phyloP scores from a whole-genome alignment of 2,888 invertebrate genomes.

The Diogma glabrata region DNA sequence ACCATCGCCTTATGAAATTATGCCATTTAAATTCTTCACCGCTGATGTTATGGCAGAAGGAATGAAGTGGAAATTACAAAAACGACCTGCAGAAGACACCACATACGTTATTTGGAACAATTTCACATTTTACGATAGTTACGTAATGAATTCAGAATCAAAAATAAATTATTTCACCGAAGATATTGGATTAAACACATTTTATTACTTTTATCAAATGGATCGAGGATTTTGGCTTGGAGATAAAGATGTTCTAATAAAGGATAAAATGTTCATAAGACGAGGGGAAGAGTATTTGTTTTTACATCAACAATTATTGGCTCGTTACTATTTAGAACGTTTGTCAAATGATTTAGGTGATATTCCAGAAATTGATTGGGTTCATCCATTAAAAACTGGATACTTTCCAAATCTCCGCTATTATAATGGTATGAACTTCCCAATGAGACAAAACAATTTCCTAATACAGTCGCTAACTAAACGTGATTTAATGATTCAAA shows the following conservation, averaged over 20 bases:
- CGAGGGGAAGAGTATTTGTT: conserved; percentile 55
- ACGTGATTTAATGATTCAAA: conserved; percentile 4
- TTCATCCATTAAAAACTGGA: conserved; percentile 43
- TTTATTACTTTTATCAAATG: conserved; percentile 49
- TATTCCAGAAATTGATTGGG: conserved; percentile 45
- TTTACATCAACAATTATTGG: conserved; percentile 53
- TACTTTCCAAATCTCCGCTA: conserved; percentile 51
- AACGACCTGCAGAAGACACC: conserved; percentile 38
- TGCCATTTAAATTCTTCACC: conserved; percentile 65
- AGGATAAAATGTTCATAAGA: conserved; percentile 40
- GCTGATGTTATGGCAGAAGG: conserved; percentile 57
- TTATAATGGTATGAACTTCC: conserved; percentile 53
- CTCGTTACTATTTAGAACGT: conserved; percentile 67
- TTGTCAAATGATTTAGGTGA: conserved; percentile 57
- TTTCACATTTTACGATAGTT: conserved; percentile 49
- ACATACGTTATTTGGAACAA: conserved; percentile 52
- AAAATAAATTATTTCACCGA: conserved; percentile 58
- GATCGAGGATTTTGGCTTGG: conserved; percentile 54
- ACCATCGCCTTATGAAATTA: conserved; percentile 65
- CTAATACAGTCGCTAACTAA: conserved; percentile 33
- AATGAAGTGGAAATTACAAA: conserved; percentile 47
- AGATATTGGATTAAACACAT: conserved; percentile 54
- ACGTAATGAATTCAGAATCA: conserved; percentile 41
- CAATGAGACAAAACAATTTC: conserved; percentile 45
- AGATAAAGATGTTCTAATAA: conserved; percentile 40